Evolutionary conservation across 1,140 invertebrate genomes (phyloP), one percentile per base, ranked within the genome.

Genomic region (Pararge aegeria): DNA sequence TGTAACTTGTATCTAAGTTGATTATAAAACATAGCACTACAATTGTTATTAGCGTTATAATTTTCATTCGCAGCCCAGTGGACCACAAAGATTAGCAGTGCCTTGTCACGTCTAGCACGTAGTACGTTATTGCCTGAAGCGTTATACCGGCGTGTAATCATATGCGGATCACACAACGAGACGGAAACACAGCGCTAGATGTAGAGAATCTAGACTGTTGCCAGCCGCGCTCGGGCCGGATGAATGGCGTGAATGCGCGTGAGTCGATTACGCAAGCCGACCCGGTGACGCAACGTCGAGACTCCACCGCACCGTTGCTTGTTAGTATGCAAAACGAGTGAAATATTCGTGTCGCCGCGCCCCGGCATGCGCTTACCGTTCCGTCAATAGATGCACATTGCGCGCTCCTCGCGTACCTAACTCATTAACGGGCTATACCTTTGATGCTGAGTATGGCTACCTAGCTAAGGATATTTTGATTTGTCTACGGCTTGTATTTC

Each of bases 261-360:
- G 80, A 79, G 80, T 72, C 61, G 75, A 56, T 83, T 82, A 73
- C 84, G 79, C 76, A 80, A 80, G 56, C 7, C 30, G 63, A n/a
- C 54, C 21, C 49, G 48, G 75, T 87, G 84, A 87, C 84, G 83
- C 72, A 83, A 81, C 72, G 76, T 76, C 75, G 75, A 66, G 71
- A 58, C 67, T 59, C 57, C 62, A 58, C 60, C 66, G 66, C 73
- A 81, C 80, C 79, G 82, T 85, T 87, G 80, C 77, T 78, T 68
- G 75, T 83, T 80, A 77, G 77, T 81, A 87, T 87, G 82, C 82
- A 85, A 80, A 85, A 73, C 78, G 73, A 74, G 75, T 78, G 68
- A 76, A 82, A 82, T 77, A 77, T 78, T 75, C 76, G 69, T 76
- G 73, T 70, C 73, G 72, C 66, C 58, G 29, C 55, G 61, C 62